phyloP scores from a whole-genome alignment of 2,113 vertebrate species.

The Hemiprocne comata region DNA sequence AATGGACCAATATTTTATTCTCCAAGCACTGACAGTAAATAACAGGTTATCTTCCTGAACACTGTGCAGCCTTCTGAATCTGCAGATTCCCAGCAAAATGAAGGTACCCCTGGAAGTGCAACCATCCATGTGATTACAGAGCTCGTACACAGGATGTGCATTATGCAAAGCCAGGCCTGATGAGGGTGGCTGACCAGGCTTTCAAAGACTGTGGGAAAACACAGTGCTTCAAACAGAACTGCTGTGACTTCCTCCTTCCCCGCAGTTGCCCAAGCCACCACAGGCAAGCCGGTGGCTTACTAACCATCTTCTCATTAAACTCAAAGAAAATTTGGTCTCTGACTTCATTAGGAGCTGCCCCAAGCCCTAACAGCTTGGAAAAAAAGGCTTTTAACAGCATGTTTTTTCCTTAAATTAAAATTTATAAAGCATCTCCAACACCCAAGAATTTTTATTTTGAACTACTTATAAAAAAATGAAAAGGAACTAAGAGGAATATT shows the following conservation, averaged over 20 bases:
- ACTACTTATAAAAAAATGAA: background rate
- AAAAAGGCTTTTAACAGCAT: background rate
- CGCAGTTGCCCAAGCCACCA: background rate
- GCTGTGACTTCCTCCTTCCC: background rate
- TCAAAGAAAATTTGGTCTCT: background rate
- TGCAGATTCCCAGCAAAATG: background rate
- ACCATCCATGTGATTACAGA: background rate
- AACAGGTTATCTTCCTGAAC: background rate
- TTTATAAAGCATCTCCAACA: background rate
- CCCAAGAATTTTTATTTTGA: background rate
- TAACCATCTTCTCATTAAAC: background rate
- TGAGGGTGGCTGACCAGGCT: background rate
- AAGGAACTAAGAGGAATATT: background rate
- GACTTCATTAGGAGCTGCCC: conserved; percentile 2
- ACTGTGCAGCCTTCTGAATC: background rate
- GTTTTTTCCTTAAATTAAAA: background rate
- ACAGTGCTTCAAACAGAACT: background rate
- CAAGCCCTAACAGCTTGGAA: background rate
- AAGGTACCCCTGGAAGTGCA: background rate
- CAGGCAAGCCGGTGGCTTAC: background rate
- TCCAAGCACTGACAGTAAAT: background rate
- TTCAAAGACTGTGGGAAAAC: background rate
- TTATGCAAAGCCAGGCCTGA: background rate
- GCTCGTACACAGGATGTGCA: fast-evolving
- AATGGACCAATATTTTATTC: background rate